Conservation (phyloP, 2,888 invertebrate genomes). For the Imbricaverruca yamaguchii region DNA sequence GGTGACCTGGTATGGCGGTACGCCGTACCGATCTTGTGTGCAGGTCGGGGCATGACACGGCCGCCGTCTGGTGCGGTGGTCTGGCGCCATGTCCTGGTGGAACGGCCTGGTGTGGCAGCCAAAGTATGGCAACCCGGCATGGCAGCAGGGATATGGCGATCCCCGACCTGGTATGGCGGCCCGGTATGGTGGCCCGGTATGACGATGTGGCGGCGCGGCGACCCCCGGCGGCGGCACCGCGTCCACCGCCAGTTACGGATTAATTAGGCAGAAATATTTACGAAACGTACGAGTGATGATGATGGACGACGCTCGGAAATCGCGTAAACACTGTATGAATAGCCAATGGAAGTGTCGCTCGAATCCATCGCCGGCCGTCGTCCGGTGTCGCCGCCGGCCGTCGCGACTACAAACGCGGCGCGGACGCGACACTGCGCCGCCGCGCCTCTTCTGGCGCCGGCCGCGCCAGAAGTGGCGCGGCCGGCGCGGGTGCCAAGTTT, state of each 20-base stretch:
- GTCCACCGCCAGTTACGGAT: background rate
- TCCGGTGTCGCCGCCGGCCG: background rate
- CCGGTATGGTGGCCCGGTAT: background rate
- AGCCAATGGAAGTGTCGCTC: background rate
- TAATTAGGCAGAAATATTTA: conserved; percentile 21
- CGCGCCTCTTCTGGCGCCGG: background rate
- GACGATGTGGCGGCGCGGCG: background rate
- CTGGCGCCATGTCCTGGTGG: no score
- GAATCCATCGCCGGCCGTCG: background rate
- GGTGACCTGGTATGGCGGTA: no score
- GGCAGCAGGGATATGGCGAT: no score
- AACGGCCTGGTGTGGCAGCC: no score
- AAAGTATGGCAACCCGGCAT: no score
- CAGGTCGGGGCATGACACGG: no score
- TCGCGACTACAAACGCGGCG: background rate
- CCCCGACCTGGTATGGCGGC: background rate
- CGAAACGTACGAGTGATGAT: conserved; percentile 1
- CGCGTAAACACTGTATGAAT: conserved; percentile 15
- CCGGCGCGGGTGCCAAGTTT: background rate
- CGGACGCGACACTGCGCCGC: background rate
- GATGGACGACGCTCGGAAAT: background rate
- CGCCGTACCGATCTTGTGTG: no score
- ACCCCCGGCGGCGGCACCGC: background rate
- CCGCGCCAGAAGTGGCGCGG: background rate
- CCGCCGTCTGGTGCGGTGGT: no score